phyloP scores from a whole-genome alignment of 1,140 invertebrate species.

The Lordiphosa clarofinis region DNA sequence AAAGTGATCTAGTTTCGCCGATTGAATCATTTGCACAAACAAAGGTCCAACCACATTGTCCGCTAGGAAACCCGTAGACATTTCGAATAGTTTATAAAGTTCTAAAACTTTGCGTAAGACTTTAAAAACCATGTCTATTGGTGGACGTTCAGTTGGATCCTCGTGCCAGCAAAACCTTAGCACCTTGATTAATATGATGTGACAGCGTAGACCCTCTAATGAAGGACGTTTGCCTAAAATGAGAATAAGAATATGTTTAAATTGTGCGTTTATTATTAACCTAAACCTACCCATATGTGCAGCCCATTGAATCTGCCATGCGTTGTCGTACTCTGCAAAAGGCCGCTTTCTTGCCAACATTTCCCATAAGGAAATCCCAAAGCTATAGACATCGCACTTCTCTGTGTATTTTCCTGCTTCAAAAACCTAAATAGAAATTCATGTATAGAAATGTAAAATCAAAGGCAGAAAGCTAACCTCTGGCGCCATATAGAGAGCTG shows the following conservation, averaged over 20 bases:
- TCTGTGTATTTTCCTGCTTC: conserved; percentile 6
- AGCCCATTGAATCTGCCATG: not conserved
- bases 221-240: not conserved
- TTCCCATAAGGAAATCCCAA: conserved; percentile 4
- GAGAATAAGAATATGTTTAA: not conserved
- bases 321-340: conserved; percentile 3
- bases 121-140: not conserved
- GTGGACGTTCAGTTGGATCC: not conserved
- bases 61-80: too few species aligned
- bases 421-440: not conserved
- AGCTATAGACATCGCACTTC: conserved; percentile 43
- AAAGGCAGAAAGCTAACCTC: not conserved
- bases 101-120: too few species aligned
- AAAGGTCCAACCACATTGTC: too few species aligned
- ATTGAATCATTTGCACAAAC: too few species aligned
- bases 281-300: not conserved
- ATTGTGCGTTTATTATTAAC: not conserved
- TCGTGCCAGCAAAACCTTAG: not conserved
- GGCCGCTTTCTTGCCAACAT: conserved; percentile 21
- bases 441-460: not conserved
- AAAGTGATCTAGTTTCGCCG: too few species aligned
- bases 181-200: conserved; percentile 6
- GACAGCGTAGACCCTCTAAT: conserved; percentile 16
- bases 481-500: too few species aligned
- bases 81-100: too few species aligned